Base-by-base conservation (phyloP, 2,888 invertebrate species). In the Arctia plantaginis region DNA sequence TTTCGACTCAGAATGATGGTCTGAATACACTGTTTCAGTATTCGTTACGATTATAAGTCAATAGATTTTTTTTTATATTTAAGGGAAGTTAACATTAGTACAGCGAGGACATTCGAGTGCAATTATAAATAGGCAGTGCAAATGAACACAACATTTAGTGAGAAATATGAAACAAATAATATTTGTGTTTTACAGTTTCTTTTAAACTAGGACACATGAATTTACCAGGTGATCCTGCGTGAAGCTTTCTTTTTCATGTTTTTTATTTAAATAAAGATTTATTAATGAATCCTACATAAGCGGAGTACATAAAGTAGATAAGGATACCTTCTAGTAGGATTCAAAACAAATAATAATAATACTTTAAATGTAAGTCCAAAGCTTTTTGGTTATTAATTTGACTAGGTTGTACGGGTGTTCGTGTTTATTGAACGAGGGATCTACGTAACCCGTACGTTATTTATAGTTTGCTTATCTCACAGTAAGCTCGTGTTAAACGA, bases 51-150 rank as follows among this genome's bases (percentile, higher is more conserved):
- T 44, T 13, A 44, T 15, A 30, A 55, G 51, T 27, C 62, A 30
- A 62, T 62, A 30, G 30, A 30, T 15, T 30, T 18, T 59, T 8
- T 59, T 59, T 30, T 30, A 47, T 67, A 23, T 47, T 20, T 47
- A 13, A 30, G 6, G 23, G 20, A 47, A 67, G 30, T 68, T 68
- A 64, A 59, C 12, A 68, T 73, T 69, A 69, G 64, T 69, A 4
- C 23, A 62, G 68, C 68, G 67, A 69, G 51, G 51, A 20, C 33
- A 10, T 67, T 72, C 47, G 47, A 73, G 68, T 73, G 72, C 64
- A 69, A 69, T 41, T 30, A 55, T 65, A 65, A 55, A 55, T 68
- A 73, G 64, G 15, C 27, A 30, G 73, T 73, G 73, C 55, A 41
- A 55, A 65, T 41, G 55, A 65, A 41, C 66, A 66, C 55, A 66